Evolutionary conservation across 2,888 invertebrate species (phyloP).

Genomic region (Ichneumoninae sp.): DNA sequence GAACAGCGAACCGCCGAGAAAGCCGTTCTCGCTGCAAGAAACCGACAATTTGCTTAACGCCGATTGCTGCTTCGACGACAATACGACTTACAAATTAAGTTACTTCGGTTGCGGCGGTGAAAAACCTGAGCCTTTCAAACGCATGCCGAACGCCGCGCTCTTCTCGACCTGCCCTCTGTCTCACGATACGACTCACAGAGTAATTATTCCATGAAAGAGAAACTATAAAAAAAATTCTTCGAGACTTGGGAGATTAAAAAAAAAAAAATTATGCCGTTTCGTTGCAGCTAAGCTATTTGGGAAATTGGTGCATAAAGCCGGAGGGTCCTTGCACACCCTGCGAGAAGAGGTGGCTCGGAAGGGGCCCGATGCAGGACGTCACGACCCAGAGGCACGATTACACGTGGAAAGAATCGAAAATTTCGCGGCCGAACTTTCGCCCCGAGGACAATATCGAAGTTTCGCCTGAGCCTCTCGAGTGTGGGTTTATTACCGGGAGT

Average conservation of each 20-base stretch:
- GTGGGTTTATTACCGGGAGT: slow-evolving; percentile 61
- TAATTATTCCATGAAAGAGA: slow-evolving; percentile 48
- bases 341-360: slow-evolving; percentile 78
- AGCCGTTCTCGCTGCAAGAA: slow-evolving; percentile 70
- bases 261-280: background rate
- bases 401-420: slow-evolving; percentile 80
- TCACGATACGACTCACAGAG: slow-evolving; percentile 78
- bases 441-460: slow-evolving; percentile 72
- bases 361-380: slow-evolving; percentile 89
- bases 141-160: slow-evolving; percentile 68
- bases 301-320: slow-evolving; percentile 78
- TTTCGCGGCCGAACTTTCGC: slow-evolving; percentile 43
- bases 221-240: too few relatives aligned
- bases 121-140: slow-evolving; percentile 71
- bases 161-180: slow-evolving; percentile 76
- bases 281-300: slow-evolving; percentile 79
- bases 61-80: slow-evolving; percentile 76
- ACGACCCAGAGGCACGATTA: slow-evolving; percentile 91
- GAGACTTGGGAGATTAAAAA: background rate
- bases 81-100: slow-evolving; percentile 81
- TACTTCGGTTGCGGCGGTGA: slow-evolving; percentile 78
- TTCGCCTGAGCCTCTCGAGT: slow-evolving; percentile 73
- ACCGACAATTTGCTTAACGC: slow-evolving; percentile 78
- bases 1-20: slow-evolving; percentile 70
- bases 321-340: slow-evolving; percentile 75